phyloP scores from a whole-genome alignment of 2,797 vertebrate species.

The Columba guinea region DNA sequence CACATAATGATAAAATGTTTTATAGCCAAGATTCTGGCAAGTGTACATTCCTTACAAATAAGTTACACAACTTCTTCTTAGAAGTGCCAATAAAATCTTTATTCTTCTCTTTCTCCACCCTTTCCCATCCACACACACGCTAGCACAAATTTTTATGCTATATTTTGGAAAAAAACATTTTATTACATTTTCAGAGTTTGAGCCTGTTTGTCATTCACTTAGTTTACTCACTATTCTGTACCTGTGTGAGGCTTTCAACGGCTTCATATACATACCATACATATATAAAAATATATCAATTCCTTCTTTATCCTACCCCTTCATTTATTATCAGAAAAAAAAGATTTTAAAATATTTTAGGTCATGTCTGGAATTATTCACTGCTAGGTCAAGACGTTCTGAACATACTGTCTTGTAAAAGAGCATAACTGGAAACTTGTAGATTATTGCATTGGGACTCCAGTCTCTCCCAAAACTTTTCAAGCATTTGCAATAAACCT shows the following conservation, averaged over 20 bases:
- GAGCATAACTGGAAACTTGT: neutral
- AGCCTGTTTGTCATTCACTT: neutral
- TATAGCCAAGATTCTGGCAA: conserved; percentile 46
- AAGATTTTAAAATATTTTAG: neutral
- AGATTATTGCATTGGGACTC: neutral
- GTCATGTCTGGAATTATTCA: neutral
- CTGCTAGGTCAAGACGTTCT: neutral
- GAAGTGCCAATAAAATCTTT: conserved; percentile 45
- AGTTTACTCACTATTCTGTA: neutral
- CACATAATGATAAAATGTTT: conserved; percentile 35
- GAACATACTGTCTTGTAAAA: conserved; percentile 17
- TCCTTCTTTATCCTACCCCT: neutral
- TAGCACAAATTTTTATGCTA: neutral
- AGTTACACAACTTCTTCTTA: conserved; percentile 33
- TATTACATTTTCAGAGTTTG: neutral
- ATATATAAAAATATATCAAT: neutral
- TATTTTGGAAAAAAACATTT: neutral
- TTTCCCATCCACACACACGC: neutral
- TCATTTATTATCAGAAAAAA: neutral
- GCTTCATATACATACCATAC: neutral
- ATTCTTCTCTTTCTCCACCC: neutral
- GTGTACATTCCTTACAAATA: neutral
- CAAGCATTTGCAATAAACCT: conserved; percentile 13
- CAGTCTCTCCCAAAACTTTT: neutral
- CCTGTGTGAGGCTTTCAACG: neutral